phyloP scores from a whole-genome alignment of 2,888 invertebrate genomes.

The Cephus spinipes region DNA sequence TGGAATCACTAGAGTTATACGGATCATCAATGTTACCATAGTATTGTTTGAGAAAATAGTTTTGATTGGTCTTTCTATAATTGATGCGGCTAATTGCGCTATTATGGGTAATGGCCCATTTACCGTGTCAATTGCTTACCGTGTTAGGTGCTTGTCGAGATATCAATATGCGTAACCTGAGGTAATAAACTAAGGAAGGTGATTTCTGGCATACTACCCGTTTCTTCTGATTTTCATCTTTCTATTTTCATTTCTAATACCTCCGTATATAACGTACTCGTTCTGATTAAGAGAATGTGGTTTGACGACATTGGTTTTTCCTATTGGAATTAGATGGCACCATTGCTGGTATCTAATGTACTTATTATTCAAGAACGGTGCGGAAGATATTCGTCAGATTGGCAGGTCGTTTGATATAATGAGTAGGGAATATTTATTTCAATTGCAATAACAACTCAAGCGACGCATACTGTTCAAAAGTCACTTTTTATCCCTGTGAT shows the following conservation, averaged over 20 bases:
- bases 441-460: neutral
- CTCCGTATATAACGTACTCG: neutral
- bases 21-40: neutral
- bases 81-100: neutral
- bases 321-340: neutral
- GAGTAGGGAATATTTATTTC: neutral
- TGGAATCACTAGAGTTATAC: neutral
- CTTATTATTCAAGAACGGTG: neutral
- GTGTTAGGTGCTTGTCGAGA: neutral
- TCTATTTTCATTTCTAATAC: neutral
- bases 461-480: no score
- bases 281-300: neutral
- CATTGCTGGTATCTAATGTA: neutral
- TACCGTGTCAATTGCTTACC: neutral
- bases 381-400: neutral
- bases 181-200: neutral
- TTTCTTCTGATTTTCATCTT: neutral
- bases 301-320: neutral
- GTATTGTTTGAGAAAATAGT: neutral
- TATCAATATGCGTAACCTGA: neutral
- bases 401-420: neutral
- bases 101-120: neutral
- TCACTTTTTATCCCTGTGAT: no score
- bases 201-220: neutral
- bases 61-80: neutral